Evolutionary conservation across 2,113 vertebrate genomes (phyloP).

Genomic region (Willisornis vidua): DNA sequence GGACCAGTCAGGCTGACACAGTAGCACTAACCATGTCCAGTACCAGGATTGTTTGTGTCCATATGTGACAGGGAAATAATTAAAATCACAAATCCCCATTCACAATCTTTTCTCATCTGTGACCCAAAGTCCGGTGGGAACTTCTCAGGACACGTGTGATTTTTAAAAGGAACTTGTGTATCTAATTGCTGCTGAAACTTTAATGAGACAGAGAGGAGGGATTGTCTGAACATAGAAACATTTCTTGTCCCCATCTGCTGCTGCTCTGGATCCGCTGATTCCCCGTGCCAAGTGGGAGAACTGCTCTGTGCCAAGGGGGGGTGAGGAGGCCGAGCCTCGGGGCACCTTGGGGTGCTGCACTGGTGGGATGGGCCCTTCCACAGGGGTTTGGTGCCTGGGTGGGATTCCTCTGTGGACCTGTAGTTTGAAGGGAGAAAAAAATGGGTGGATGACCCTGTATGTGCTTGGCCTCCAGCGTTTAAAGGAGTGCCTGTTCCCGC

Average conservation of each 20-base stretch:
- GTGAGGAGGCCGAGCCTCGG: not conserved
- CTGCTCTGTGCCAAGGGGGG: not conserved
- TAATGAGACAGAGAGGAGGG: not conserved
- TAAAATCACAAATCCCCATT: not conserved
- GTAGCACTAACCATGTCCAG: fast-evolving
- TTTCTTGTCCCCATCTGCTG: not conserved
- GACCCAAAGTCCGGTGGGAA: fast-evolving
- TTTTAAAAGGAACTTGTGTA: not conserved
- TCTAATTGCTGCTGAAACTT: constrained; percentile 25
- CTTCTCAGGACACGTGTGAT: not conserved
- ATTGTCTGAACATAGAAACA: not conserved
- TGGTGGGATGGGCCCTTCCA: not conserved
- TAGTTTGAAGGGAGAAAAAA: fast-evolving
- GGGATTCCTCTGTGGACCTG: not conserved
- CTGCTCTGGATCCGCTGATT: not conserved
- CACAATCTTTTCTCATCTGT: not conserved
- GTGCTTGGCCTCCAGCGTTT: fast-evolving
- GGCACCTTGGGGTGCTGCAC: not conserved
- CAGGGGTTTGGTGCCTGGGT: fast-evolving
- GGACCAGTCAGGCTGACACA: fast-evolving
- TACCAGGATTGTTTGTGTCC: not conserved
- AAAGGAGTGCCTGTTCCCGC: not conserved
- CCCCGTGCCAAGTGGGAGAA: fast-evolving
- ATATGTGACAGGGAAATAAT: not conserved
- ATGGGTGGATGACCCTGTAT: fast-evolving